Percentiles rank a stretch among this genome's conserved stretches.
These are phyloP conservation scores for Clarias fuscus DNA, from an alignment of 2,797 vertebrate genomes.

Conservation along the genomic window DNA sequence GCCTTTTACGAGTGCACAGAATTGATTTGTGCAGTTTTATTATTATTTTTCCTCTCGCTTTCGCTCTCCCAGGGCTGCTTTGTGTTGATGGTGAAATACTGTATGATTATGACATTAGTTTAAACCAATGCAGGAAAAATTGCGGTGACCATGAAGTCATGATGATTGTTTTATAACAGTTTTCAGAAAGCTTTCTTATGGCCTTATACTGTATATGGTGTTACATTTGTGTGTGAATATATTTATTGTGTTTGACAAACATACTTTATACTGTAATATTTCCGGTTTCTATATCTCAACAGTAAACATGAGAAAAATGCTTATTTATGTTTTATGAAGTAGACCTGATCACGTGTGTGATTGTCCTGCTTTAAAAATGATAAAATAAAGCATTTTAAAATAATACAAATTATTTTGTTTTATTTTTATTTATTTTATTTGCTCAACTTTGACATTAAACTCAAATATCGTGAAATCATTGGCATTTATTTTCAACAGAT, in stretches of 20 bases:
- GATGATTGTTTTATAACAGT: slow-evolving; percentile 10
- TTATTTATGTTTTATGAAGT: slow-evolving; percentile 15
- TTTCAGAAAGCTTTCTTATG: neutral
- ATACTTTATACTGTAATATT: slow-evolving; percentile 9
- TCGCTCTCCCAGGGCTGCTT: neutral
- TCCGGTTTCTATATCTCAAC: slow-evolving; percentile 24
- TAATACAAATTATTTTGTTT: no score
- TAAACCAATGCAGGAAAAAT: neutral
- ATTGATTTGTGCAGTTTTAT: neutral
- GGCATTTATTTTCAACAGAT: neutral
- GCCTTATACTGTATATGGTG: slow-evolving; percentile 43
- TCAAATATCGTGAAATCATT: neutral
- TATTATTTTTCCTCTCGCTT: neutral
- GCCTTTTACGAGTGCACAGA: slow-evolving; percentile 4
- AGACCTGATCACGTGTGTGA: neutral
- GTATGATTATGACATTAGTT: neutral
- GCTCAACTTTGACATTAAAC: slow-evolving; percentile 30
- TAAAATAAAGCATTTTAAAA: neutral
- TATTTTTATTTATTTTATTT: slow-evolving; percentile 14
- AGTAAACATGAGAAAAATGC: neutral
- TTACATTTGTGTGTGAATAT: slow-evolving; percentile 32
- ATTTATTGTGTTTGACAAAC: slow-evolving; percentile 44
- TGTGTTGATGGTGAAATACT: neutral
- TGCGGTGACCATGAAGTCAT: slow-evolving; percentile 11
- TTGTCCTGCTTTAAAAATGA: slow-evolving; percentile 1